phyloP scores from a whole-genome alignment of 2,888 invertebrate species.

The Andrena fulva region DNA sequence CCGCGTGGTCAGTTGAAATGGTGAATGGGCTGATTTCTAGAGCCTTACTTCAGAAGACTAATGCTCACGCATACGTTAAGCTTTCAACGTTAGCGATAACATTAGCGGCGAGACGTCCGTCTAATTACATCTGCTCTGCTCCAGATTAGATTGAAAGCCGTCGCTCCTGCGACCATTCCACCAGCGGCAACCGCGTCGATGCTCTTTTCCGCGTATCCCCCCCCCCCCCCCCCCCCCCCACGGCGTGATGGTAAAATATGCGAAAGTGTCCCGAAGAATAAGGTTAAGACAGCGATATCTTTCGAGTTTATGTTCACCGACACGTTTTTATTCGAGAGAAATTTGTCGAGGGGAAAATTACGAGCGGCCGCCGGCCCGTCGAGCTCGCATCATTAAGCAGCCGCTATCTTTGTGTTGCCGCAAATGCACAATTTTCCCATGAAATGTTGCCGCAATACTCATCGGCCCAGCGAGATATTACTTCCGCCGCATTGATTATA shows the following conservation, averaged over 20 bases:
- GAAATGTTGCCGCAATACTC: constrained; percentile 33
- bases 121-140: background rate
- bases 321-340: constrained; percentile 28
- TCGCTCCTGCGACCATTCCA: background rate
- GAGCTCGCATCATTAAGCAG: constrained; percentile 18
- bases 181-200: background rate
- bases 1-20: background rate
- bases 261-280: constrained; percentile 32
- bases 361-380: background rate
- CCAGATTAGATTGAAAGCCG: background rate
- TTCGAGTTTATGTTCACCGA: background rate
- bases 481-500: constrained; percentile 40
- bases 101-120: background rate
- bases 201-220: background rate
- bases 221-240: too few relatives aligned
- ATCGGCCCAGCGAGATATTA: constrained; percentile 32
- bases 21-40: background rate
- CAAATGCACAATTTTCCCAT: constrained; percentile 23
- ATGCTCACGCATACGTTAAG: background rate
- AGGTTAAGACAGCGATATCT: constrained; percentile 4
- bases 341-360: constrained; percentile 24
- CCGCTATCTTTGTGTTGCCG: constrained; percentile 7
- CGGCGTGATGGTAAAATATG: constrained; percentile 2
- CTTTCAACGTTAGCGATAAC: background rate
- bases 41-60: background rate